A percentile compares a stretch with the other conserved stretches of the same genome.
Conservation (phyloP, 2,797 vertebrate genomes). For the Lithobates pipiens region DNA sequence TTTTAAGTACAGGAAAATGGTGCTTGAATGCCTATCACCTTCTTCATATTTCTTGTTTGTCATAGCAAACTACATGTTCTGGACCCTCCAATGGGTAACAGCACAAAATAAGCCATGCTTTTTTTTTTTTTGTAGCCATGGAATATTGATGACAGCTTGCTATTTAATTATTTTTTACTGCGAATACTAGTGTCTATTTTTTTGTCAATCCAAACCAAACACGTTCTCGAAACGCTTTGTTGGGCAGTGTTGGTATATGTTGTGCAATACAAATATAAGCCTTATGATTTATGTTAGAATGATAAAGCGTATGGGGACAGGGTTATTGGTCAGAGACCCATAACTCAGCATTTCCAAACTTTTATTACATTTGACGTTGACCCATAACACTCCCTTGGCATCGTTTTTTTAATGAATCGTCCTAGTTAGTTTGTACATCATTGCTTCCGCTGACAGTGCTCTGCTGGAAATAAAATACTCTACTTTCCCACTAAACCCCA, state of each 20-base stretch:
- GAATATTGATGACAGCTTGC: not conserved
- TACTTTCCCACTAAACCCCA: constrained; percentile 38
- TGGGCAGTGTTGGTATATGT: constrained; percentile 24
- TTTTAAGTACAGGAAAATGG: not conserved
- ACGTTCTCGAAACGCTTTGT: constrained; percentile 16
- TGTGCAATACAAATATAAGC: constrained; percentile 47
- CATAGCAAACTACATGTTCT: not conserved
- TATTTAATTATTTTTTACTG: not conserved
- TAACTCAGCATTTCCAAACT: constrained; percentile 58
- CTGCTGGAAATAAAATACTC: constrained; percentile 56
- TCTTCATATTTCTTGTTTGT: too few relatives aligned
- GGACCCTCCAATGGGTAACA: not conserved
- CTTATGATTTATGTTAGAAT: constrained; percentile 54
- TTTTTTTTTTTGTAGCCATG: not conserved
- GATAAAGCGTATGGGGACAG: constrained; percentile 53
- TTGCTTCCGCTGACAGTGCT: constrained; percentile 56
- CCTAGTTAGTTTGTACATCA: constrained; percentile 61
- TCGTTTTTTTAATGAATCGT: constrained; percentile 60
- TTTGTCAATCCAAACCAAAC: constrained; percentile 23
- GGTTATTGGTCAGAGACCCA: constrained; percentile 58
- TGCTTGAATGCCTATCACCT: not conserved
- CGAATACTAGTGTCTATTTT: constrained; percentile 1
- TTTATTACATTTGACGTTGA: constrained; percentile 56
- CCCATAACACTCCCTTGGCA: constrained; percentile 59
- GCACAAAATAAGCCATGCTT: not conserved